A percentile compares a stretch with the other conserved stretches of the same genome.
These are phyloP conservation scores for Echeneis naucrates DNA, from an alignment of 2,797 vertebrate genomes.

Conservation along the genomic window DNA sequence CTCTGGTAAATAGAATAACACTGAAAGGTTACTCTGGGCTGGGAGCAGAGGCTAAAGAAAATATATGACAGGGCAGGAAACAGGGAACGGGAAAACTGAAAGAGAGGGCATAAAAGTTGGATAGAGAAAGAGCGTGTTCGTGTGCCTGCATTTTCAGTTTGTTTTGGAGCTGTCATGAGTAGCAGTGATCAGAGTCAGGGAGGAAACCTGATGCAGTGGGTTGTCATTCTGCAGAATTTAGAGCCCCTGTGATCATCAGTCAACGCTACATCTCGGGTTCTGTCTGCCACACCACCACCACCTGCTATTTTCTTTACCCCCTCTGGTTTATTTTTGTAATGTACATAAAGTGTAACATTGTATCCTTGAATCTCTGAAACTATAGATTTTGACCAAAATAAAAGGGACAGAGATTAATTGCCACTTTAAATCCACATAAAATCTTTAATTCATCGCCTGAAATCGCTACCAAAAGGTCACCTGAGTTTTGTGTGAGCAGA, in stretches of 20 bases:
- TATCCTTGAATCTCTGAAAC: background rate
- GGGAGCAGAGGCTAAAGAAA: constrained; percentile 38
- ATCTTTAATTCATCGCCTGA: constrained; percentile 15
- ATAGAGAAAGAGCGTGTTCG: background rate
- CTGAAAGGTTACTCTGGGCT: constrained; percentile 56
- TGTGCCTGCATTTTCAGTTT: constrained; percentile 29
- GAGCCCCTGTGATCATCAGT: constrained; percentile 58
- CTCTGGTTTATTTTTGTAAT: background rate
- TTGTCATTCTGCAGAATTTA: constrained; percentile 54
- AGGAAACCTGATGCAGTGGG: constrained; percentile 45
- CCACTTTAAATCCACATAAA: background rate
- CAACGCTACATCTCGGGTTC: constrained; percentile 21
- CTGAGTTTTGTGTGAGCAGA: constrained; percentile 13
- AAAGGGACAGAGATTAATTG: background rate
- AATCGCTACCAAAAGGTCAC: background rate
- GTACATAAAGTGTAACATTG: background rate
- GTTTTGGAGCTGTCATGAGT: constrained; percentile 24
- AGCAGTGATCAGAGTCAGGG: constrained; percentile 33
- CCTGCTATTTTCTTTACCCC: background rate
- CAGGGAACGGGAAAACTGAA: background rate
- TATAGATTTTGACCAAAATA: background rate
- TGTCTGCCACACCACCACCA: background rate
- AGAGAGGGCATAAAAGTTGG: background rate
- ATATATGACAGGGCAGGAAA: constrained; percentile 24
- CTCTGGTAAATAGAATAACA: constrained; percentile 75